Evolutionary conservation across 2,888 invertebrate genomes (phyloP).

Genomic region (Therioaphis trifolii): DNA sequence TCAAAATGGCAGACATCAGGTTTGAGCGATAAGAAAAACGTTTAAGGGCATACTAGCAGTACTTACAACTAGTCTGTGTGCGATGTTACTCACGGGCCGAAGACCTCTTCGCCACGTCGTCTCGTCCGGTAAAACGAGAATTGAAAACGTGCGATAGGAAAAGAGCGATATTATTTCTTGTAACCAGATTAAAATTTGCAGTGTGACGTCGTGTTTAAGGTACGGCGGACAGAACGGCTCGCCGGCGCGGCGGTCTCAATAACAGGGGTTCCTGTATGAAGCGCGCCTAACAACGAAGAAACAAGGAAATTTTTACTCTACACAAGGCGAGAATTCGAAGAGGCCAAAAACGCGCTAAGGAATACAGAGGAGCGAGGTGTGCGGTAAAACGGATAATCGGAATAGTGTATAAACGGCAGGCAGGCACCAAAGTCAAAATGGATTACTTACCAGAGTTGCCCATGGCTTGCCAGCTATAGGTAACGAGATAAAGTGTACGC

Average conservation of each 20-base stretch:
- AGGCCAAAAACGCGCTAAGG: not conserved
- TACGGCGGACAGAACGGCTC: too few species aligned
- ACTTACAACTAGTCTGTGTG: too few species aligned
- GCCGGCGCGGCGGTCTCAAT: too few species aligned
- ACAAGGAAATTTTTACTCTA: too few species aligned
- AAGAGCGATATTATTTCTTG: too few species aligned
- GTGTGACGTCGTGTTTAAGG: too few species aligned
- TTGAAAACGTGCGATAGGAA: not conserved
- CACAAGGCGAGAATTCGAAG: not conserved
- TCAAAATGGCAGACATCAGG: not conserved
- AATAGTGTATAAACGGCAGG: not conserved
- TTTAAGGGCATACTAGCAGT: too few species aligned
- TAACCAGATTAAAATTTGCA: too few species aligned
- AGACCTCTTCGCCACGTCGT: not conserved
- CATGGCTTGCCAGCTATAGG: constrained; percentile 24
- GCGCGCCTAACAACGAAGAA: too few species aligned
- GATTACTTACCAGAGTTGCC: constrained; percentile 56
- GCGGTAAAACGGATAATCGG: not conserved
- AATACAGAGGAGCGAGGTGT: not conserved
- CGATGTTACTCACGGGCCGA: not conserved
- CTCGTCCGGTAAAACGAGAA: not conserved
- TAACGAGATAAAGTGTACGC: constrained; percentile 21
- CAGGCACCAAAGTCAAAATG: constrained; percentile 39
- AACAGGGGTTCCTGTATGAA: too few species aligned
- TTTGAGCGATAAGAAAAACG: not conserved